Evolutionary conservation across 23 tunicate genomes (phyloP), one percentile per base, ranked within the genome.

Genomic region (Botrylloides violaceus): DNA sequence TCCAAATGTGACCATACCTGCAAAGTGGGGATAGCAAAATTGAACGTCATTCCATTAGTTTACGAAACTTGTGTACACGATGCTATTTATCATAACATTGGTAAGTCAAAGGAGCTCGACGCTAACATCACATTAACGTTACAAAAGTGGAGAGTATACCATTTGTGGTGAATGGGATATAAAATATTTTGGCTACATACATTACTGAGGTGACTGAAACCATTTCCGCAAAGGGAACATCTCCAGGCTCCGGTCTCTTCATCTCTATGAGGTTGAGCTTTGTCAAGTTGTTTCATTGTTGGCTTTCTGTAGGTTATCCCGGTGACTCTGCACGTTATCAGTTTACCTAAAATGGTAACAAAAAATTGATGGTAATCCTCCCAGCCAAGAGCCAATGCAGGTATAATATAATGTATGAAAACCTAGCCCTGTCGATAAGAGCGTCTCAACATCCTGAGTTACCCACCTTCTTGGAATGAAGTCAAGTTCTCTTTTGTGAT

Each of bases 1-100:
- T 84, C 93, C 59, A 92, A 39, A 76, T 92, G 98, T 9, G 84
- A 68, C 98, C 98, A 92, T 15, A 92, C 88, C 92, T 92, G 29
- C 19, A 31, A n/a, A n/a, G n/a, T n/a, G n/a, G n/a, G n/a, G n/a
- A n/a, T n/a, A n/a, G n/a, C n/a, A n/a, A n/a, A n/a, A n/a, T n/a
- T n/a, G n/a, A n/a, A n/a, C n/a, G n/a, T n/a, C n/a, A n/a, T n/a
- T n/a, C n/a, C n/a, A n/a, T n/a, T n/a, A n/a, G n/a, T n/a, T n/a
- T n/a, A n/a, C n/a, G n/a, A n/a, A n/a, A n/a, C n/a, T n/a, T n/a
- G n/a, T n/a, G n/a, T n/a, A n/a, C n/a, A n/a, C n/a, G n/a, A n/a
- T n/a, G n/a, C n/a, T n/a, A n/a, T n/a, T n/a, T n/a, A n/a, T n/a
- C n/a, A n/a, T n/a, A n/a, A n/a, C n/a, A n/a, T n/a, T n/a, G n/a